Evolutionary conservation across 2,113 vertebrate species (phyloP).

Genomic region (Aspiorhynchus laticeps): DNA sequence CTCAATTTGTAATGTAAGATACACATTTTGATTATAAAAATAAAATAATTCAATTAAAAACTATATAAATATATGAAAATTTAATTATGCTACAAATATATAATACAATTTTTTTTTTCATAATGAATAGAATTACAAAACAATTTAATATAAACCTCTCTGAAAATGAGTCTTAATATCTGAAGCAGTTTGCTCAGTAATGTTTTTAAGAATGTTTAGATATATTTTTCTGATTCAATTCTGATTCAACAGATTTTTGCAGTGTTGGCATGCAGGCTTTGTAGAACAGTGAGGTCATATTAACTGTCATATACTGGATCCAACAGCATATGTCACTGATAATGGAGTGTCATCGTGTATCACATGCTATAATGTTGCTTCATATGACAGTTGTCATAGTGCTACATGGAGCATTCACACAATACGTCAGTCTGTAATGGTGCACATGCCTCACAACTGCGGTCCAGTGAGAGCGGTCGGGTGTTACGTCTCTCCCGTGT

Average conservation of each 20-base stretch:
- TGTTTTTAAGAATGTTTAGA: neutral
- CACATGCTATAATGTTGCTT: neutral
- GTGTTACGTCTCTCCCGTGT: constrained; percentile 25
- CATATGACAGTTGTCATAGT: constrained; percentile 23
- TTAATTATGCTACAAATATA: no score
- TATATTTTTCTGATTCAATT: neutral
- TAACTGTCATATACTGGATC: neutral
- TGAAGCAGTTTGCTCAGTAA: neutral
- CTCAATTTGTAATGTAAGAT: no score
- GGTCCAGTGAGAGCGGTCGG: neutral
- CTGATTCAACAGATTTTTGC: neutral
- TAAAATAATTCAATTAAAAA: no score
- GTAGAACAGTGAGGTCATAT: neutral
- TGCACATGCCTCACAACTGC: neutral
- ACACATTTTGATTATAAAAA: no score
- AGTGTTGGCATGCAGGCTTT: neutral
- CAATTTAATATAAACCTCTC: neutral
- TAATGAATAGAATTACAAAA: no score
- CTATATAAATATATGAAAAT: no score
- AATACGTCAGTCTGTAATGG: constrained; percentile 10
- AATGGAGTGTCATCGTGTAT: neutral
- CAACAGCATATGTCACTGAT: neutral
- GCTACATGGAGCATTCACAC: constrained; percentile 15
- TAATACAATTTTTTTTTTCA: no score
- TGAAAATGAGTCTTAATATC: neutral